Base-by-base conservation (phyloP, 2,113 vertebrate genomes). In the Chrysochloris asiatica region DNA sequence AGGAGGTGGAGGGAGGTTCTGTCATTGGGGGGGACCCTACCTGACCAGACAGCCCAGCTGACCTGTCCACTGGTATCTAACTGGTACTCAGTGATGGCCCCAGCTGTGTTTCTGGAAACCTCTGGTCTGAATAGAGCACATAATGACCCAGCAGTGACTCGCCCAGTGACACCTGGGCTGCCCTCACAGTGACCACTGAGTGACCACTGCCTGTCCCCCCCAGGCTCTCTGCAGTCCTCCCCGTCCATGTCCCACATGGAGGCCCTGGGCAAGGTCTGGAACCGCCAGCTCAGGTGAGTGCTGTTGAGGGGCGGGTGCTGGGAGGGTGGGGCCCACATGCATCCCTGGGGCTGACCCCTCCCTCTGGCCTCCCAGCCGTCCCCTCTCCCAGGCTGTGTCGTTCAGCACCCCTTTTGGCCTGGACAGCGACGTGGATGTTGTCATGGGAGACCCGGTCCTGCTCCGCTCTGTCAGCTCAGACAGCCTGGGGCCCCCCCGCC, bases 401-500 rank as follows among this genome's bases (percentile, higher is more conserved):
- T 99, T 99, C 97, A 99, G 99, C 97, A 99, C 99, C 93, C 99
- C 99, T 86, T 99, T 99, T 96, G 98, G 99, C 94, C 96, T 99
- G 97, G 99, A 99, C 97, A 99, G 99, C 88, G 99, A 99, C 33
- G 98, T 99, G 89, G 99, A 99, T 82, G 97, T 99, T 21, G 99
- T 99, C 90, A 99, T 99, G 99, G 99, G 99, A 45, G 98, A 99
- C 95, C 99, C 99, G 4, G 98, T 99, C n/a, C 90, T 98, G 0
- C 95, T 97, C 13, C 98, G 99, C 76, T 99, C 99, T 0, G 97
- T 98, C 94, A 99, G 99, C 95, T 99, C 99, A 0, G 99, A 99
- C 96, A 98, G 98, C 90, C 97, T 99, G 84, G 98, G 98, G 50
- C 98, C 98, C 75, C 96, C 93, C 0, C 93, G 89, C 26, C 89